phyloP scores from a whole-genome alignment of 2,888 invertebrate genomes.

The Busseola fusca region DNA sequence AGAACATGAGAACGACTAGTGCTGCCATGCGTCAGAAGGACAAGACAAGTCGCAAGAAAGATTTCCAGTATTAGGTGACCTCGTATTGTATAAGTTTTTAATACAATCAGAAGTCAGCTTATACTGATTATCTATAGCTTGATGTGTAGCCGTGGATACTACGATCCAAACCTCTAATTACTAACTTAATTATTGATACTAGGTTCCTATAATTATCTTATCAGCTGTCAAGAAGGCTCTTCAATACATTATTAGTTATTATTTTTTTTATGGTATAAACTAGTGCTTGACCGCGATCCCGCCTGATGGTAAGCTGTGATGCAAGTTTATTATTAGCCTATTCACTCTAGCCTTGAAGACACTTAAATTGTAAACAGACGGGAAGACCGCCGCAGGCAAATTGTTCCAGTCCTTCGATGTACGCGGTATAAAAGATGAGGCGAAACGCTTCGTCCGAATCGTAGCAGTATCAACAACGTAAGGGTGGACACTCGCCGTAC shows the following conservation, averaged over 20 bases:
- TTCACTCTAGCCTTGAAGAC: too few species aligned
- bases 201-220: conserved; percentile 1
- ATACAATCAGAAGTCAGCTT: neutral
- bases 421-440: too few species aligned
- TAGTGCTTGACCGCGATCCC: too few species aligned
- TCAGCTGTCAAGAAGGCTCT: conserved; percentile 3
- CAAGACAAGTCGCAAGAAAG: neutral
- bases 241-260: neutral
- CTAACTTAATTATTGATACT: neutral
- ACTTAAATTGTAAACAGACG: too few species aligned
- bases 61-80: neutral
- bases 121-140: neutral
- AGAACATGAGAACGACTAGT: conserved; percentile 2
- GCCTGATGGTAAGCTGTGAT: too few species aligned
- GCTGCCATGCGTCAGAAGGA: neutral
- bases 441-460: too few species aligned
- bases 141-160: neutral
- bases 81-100: neutral
- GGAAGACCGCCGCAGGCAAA: too few species aligned
- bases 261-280: too few species aligned
- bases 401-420: too few species aligned
- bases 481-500: too few species aligned
- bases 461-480: too few species aligned
- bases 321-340: too few species aligned
- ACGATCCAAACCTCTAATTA: conserved; percentile 5